Evolutionary conservation across 2,113 vertebrate species (phyloP).

Genomic region (Saguinus midas): DNA sequence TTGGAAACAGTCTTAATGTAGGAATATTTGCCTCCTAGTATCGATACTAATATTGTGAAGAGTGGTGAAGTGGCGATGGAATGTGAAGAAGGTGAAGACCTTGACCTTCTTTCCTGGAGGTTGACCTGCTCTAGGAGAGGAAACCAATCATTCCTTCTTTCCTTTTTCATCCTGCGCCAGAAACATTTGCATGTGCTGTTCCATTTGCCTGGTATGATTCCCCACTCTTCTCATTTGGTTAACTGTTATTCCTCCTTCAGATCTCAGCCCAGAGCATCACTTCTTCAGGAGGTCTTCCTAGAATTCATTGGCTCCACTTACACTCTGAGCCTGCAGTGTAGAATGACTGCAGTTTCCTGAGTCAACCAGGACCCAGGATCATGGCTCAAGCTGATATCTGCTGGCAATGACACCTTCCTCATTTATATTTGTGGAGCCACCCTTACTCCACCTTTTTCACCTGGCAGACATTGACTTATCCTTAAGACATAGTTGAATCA

Average conservation of each 20-base stretch:
- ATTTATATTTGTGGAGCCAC: not conserved
- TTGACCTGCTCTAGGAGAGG: not conserved
- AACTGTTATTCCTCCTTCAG: not conserved
- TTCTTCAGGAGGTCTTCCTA: not conserved
- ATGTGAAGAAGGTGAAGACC: not conserved
- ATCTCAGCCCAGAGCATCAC: not conserved
- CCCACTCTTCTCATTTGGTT: not conserved
- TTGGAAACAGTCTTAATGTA: not conserved
- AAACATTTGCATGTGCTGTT: not conserved
- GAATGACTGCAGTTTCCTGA: not conserved
- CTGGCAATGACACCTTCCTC: not conserved
- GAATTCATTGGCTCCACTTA: not conserved
- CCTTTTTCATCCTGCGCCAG: not conserved
- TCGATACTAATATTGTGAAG: not conserved
- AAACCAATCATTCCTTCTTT: not conserved
- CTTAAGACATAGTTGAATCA: not conserved
- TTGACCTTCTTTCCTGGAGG: not conserved
- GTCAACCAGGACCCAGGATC: not conserved
- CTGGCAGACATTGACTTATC: not conserved
- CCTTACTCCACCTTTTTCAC: not conserved
- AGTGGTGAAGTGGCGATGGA: not conserved
- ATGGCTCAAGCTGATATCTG: not conserved
- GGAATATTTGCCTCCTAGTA: not conserved
- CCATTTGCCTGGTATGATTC: not conserved
- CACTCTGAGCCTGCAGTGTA: not conserved